Evolutionary conservation across 2,113 vertebrate genomes (phyloP).

Genomic region (Talpa occidentalis): DNA sequence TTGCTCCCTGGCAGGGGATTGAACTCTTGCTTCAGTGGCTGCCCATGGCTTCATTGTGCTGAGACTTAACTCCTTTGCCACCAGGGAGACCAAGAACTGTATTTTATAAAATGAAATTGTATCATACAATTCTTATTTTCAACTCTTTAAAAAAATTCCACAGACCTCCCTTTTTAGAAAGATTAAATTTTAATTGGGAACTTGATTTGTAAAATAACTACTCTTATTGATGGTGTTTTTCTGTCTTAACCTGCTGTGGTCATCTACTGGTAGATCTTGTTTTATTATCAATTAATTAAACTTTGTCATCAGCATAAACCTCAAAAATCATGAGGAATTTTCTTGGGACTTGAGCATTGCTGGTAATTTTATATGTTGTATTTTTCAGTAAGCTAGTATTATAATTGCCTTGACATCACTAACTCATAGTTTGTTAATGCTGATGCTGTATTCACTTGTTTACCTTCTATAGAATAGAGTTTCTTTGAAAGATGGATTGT

Average conservation of each 20-base stretch:
- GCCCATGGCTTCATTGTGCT: no score
- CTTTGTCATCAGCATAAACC: background rate
- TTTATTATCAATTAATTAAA: conserved; percentile 10
- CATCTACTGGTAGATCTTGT: background rate
- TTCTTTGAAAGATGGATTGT: background rate
- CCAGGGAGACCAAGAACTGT: no score
- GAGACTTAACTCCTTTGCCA: no score
- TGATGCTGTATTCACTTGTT: background rate
- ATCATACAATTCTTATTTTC: background rate
- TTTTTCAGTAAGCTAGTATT: background rate
- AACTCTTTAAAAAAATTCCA: background rate
- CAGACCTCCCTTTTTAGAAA: background rate
- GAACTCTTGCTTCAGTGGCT: no score
- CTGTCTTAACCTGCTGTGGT: background rate
- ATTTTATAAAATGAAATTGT: conserved; percentile 32
- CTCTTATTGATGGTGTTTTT: conserved; percentile 5
- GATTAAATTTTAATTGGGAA: conserved; percentile 8
- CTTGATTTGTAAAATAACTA: conserved; percentile 27
- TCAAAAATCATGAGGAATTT: conserved; percentile 1
- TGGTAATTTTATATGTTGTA: conserved; percentile 10
- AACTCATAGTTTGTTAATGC: background rate
- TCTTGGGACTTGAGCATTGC: background rate
- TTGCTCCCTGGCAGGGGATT: no score
- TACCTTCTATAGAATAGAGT: background rate
- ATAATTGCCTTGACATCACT: background rate